Evolutionary conservation across 92 coral and sea anemone genomes (phyloP), one percentile per base, ranked within the genome.

Genomic region (Zoanthus solanderi): DNA sequence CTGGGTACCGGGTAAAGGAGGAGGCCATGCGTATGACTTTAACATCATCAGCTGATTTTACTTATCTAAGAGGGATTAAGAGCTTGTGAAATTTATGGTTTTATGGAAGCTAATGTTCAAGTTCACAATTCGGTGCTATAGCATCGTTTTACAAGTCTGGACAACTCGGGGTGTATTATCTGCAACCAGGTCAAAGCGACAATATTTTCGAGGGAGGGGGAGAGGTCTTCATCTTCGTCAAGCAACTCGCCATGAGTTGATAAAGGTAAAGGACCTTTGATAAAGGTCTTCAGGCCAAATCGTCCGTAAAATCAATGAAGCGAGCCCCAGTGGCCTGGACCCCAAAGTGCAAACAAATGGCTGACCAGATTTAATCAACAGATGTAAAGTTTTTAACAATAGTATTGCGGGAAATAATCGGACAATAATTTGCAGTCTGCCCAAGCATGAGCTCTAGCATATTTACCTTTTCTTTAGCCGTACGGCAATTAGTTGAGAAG

Each of bases 301-400:
- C 72, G 79, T 67, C 45, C 0, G 76, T 46, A 46, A 90, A 90
- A 79, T 73, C 84, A 10, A 82, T 16, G 42, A 91, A 67, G 73
- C 87, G 88, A 2, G 93, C 88, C 2, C 93, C 93, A 16, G 93
- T 82, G 30, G 73, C 78, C 23, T 91, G 91, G 72, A 91, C 74
- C 31, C 80, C 89, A 66, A 82, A 91, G 68, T 91, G 93, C 68
- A 2, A 54, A 7, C 86, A 75, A 18, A 91, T 83, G 50, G 72
- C 75, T 31, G 77, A 58, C 88, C 89, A 87, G 53, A 91, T 76
- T 16, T 54, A 87, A 66, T 87, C 79, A 0, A 91, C 58, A 1
- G 86, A 87, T 11, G 88, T 90, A 18, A 77, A 71, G 44, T 81
- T 83, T 78, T 86, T 90, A 30, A 81, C 78, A 1, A 80, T 1